phyloP scores from a whole-genome alignment of 2,113 vertebrate species.

The Poicephalus meyeri region DNA sequence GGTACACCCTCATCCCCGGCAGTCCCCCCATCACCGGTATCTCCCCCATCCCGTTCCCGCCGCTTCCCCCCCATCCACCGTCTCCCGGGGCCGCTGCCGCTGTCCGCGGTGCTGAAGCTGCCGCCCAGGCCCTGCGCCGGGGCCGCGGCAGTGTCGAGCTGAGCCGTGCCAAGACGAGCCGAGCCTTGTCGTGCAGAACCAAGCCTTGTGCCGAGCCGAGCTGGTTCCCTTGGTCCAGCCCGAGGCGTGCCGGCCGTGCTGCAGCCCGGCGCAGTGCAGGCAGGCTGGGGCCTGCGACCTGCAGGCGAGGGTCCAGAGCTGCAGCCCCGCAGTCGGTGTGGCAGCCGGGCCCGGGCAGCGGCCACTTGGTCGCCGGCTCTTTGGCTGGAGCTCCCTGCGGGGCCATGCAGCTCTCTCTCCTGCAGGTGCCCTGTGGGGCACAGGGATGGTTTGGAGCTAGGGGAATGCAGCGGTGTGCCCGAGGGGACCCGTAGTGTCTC shows the following conservation, averaged over 20 bases:
- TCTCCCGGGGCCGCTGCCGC: not conserved
- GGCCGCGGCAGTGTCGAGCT: not conserved
- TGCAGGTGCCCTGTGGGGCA: not conserved
- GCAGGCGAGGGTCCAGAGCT: not conserved
- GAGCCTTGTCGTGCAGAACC: not conserved
- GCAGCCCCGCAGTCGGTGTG: not conserved
- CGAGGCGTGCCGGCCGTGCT: not conserved
- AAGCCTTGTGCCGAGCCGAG: not conserved
- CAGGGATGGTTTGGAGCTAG: not conserved
- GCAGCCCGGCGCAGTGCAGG: constrained; percentile 30
- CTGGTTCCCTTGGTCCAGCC: not conserved
- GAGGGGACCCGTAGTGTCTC: not conserved
- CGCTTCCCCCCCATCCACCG: not conserved
- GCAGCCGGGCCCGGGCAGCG: not conserved
- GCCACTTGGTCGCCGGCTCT: not conserved
- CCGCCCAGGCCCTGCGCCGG: not conserved
- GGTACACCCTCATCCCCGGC: no score
- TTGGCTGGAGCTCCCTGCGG: not conserved
- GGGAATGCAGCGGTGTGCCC: not conserved
- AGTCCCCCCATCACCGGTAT: not conserved
- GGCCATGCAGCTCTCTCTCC: not conserved
- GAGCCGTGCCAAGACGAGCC: not conserved
- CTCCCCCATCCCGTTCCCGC: not conserved
- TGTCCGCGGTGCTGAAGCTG: constrained; percentile 74
- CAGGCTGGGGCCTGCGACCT: not conserved